These are phyloP conservation scores for Narcine bancroftii DNA, from an alignment of 2,113 vertebrate genomes.

Conservation along the genomic window DNA sequence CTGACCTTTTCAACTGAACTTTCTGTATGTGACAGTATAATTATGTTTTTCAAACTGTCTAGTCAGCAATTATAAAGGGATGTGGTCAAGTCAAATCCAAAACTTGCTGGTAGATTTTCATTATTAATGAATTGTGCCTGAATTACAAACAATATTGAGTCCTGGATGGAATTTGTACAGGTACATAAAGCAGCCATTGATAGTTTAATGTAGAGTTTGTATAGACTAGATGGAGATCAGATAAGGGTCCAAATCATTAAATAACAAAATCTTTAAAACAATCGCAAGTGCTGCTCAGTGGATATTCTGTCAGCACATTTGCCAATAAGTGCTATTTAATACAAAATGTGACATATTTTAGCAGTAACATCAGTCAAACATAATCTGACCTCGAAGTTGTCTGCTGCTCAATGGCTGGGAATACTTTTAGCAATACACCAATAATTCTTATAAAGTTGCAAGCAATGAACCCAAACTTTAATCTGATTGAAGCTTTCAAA, in stretches of 20 bases:
- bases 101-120: constrained; percentile 12
- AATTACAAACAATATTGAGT: not conserved
- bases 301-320: not conserved
- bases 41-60: constrained; percentile 20
- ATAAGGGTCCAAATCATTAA: constrained; percentile 11
- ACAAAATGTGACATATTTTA: not conserved
- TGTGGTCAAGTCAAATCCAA: not conserved
- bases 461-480: not conserved
- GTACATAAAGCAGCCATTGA: constrained; percentile 30
- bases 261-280: constrained; percentile 2
- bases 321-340: not conserved
- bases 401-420: not conserved
- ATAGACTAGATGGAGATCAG: constrained; percentile 22
- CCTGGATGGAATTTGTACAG: not conserved
- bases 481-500: not conserved
- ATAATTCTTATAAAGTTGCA: not conserved
- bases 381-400: not conserved
- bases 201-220: not conserved
- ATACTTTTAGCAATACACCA: not conserved
- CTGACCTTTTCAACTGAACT: constrained; percentile 9
- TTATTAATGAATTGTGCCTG: not conserved
- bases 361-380: not conserved
- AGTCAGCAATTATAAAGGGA: constrained; percentile 24
- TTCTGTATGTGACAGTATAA: not conserved
- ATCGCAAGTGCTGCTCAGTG: not conserved